Conservation (phyloP, 2,888 invertebrate genomes). For the Dicranocentrus wangi region DNA sequence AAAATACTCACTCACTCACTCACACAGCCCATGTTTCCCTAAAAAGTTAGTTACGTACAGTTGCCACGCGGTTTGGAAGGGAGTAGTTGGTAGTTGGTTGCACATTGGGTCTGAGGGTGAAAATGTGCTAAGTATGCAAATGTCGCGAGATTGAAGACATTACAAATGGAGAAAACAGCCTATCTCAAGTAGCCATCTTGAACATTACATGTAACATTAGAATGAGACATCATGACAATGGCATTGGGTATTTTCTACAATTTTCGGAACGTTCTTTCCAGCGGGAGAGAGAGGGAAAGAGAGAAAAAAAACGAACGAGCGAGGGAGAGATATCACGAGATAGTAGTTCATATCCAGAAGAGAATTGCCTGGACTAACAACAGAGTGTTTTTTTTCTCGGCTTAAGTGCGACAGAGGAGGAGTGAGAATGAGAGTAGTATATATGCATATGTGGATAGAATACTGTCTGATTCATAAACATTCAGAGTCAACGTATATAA, state of each 20-base stretch:
- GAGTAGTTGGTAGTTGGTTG: background rate
- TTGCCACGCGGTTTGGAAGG: background rate
- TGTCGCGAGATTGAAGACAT: conserved; percentile 46
- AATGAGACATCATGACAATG: conserved; percentile 52
- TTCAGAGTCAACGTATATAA: too few species aligned
- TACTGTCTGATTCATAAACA: too few species aligned
- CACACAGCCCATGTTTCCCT: background rate
- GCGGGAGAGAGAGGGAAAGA: background rate
- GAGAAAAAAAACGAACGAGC: background rate
- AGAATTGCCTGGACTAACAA: too few species aligned
- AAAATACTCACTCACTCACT: background rate
- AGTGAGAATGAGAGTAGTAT: too few species aligned
- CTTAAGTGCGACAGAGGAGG: too few species aligned
- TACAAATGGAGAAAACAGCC: conserved; percentile 37
- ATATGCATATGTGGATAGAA: too few species aligned
- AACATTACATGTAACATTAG: conserved; percentile 50
- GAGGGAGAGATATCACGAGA: background rate
- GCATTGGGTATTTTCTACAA: conserved; percentile 31
- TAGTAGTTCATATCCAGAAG: background rate
- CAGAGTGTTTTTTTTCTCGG: too few species aligned
- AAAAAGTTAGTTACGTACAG: background rate
- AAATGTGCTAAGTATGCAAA: conserved; percentile 60
- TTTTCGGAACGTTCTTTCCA: conserved; percentile 24
- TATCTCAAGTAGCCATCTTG: conserved; percentile 55
- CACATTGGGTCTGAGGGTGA: conserved; percentile 43